Evolutionary conservation across 2,797 vertebrate species (phyloP).

Genomic region (Graptemys geographica): DNA sequence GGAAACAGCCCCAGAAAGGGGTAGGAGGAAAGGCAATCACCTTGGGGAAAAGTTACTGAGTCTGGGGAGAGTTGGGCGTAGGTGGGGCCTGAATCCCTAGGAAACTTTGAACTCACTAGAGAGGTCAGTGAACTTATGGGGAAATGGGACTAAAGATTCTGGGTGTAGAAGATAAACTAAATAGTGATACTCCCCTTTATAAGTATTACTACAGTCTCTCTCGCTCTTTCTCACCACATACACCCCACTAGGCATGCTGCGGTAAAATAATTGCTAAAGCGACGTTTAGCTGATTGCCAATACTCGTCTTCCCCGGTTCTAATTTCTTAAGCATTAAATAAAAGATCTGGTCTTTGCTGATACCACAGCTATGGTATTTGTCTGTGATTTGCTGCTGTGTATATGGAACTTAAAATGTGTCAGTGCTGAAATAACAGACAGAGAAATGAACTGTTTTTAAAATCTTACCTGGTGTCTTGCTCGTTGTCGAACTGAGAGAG

Average conservation of each 20-base stretch:
- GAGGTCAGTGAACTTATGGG: too few species aligned
- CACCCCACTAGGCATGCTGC: background rate
- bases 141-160: too few species aligned
- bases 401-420: background rate
- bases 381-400: background rate
- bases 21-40: background rate
- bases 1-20: background rate
- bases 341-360: background rate
- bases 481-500: background rate
- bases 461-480: background rate
- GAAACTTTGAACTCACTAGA: background rate
- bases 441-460: background rate
- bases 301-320: background rate
- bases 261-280: background rate
- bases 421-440: background rate
- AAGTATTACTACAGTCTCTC: too few species aligned
- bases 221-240: too few species aligned
- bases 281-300: background rate
- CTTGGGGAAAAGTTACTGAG: background rate
- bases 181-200: too few species aligned
- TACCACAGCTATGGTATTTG: background rate
- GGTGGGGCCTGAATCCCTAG: background rate
- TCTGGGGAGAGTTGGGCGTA: background rate
- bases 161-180: too few species aligned
- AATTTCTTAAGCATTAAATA: background rate